Base-by-base conservation (phyloP, 2,797 vertebrate genomes). In the Carapus acus region DNA sequence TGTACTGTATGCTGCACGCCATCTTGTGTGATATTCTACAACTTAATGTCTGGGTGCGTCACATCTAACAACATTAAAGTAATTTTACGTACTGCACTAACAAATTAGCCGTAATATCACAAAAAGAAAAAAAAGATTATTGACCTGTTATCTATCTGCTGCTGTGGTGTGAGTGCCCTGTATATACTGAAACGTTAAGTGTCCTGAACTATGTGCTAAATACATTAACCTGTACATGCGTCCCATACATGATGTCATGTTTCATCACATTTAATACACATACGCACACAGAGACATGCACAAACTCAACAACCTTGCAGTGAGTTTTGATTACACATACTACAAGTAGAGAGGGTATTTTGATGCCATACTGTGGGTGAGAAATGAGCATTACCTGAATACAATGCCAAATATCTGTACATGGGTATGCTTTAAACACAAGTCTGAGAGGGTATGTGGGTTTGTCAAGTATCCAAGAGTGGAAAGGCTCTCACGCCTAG, bases 401-500 rank as follows among this genome's bases (percentile, higher is more conserved):
- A 27, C 24, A 9, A 27, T n/a, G 34, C 31, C 33, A 49, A 31
- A 49, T 37, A 50, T 38, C 39, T n/a, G n/a, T 17, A 41, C 18
- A 41, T 40, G 38, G 12, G 17, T n/a, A 21, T 63, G 36, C 45
- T 52, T 18, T 49, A 37, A 49, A n/a, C 13, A 36, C 14, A 33
- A 7, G n/a, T 7, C 21, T 58, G 40, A 38, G 16, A 41, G 18
- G 54, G 38, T 46, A 23, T 48, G 24, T 44, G 16, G 34, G 42
- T 57, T 22, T 46, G 19, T 53, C 44, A 40, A 23, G 33, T 19
- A 15, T 44, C 37, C 34, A 42, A 53, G 6, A 15, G 41, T 21
- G 46, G 21, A 48, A 49, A 4, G 7, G 33, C 20, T 18, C 55
- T 54, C 55, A 57, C 45, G 33, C 52, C 3, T 8, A 43, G 16